Evolutionary conservation across 2,797 vertebrate genomes (phyloP).

Genomic region (Gila robusta): DNA sequence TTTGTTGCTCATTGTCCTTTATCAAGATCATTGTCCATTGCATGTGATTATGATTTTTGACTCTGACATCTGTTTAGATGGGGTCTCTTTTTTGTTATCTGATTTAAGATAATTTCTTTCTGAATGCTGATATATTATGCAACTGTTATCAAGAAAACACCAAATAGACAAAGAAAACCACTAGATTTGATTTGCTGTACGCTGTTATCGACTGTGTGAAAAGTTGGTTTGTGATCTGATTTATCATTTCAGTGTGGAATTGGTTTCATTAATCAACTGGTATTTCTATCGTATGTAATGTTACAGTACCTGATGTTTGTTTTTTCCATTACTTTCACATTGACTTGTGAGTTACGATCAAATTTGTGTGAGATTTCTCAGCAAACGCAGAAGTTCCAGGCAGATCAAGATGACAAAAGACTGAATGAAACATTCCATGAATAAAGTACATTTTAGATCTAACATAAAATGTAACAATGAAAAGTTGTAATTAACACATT

Average conservation of each 20-base stretch:
- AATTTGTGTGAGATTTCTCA: constrained; percentile 13
- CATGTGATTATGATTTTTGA: neutral
- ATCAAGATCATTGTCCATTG: too few relatives aligned
- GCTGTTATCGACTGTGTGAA: neutral
- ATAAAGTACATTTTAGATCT: neutral
- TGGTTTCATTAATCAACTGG: neutral
- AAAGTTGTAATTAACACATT: too few relatives aligned
- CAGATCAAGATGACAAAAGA: neutral
- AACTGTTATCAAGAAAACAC: neutral
- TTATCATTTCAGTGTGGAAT: neutral
- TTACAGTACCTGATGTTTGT: neutral
- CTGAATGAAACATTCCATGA: neutral
- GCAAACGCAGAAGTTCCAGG: neutral
- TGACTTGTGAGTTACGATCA: neutral
- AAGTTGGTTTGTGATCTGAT: neutral
- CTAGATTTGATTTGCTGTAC: neutral
- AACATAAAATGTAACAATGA: neutral
- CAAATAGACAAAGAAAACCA: neutral
- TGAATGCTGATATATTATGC: neutral
- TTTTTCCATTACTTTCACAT: neutral
- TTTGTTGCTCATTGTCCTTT: neutral
- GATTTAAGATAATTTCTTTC: neutral
- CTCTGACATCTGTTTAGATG: neutral
- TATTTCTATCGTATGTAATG: too few relatives aligned
- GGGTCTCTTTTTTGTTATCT: neutral